Conservation (phyloP, 2,888 invertebrate genomes). For the Acanthosoma haemorrhoidale region DNA sequence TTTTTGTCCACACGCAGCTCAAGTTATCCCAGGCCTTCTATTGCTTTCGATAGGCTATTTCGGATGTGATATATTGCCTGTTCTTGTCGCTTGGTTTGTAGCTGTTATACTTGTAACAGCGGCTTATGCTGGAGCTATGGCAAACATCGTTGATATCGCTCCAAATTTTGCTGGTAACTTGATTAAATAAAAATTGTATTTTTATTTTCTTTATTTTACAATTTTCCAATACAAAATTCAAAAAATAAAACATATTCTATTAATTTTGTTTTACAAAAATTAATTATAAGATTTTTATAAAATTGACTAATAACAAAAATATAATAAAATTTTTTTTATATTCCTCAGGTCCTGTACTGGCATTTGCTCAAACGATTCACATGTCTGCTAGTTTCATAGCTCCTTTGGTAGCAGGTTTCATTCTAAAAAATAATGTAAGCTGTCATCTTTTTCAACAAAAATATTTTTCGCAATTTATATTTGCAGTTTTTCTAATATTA, state of each 20-base stretch:
- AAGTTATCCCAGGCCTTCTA: conserved; percentile 63
- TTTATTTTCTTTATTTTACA: too few species aligned
- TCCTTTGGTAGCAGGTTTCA: conserved; percentile 58
- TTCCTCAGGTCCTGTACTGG: conserved; percentile 56
- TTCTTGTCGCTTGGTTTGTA: conserved; percentile 61
- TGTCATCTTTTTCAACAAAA: neutral
- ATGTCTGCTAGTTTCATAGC: conserved; percentile 69
- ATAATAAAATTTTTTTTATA: neutral
- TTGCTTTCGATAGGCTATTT: conserved; percentile 59
- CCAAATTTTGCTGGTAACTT: conserved; percentile 64
- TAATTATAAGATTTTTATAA: too few species aligned
- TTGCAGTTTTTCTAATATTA: neutral
- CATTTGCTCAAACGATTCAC: conserved; percentile 71
- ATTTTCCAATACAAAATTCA: too few species aligned
- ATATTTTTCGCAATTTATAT: neutral
- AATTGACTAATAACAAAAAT: neutral
- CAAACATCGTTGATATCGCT: conserved; percentile 69
- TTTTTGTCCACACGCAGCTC: conserved; percentile 51
- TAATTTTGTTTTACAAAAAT: neutral
- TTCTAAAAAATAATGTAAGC: conserved; percentile 56
- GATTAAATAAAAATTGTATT: too few species aligned
- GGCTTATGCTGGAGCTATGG: conserved; percentile 69
- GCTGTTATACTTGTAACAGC: conserved; percentile 66
- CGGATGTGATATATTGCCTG: conserved; percentile 55
- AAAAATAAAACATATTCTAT: neutral